Evolutionary conservation across 2,888 invertebrate genomes (phyloP).

Genomic region (Drosophila parthenogenetica): DNA sequence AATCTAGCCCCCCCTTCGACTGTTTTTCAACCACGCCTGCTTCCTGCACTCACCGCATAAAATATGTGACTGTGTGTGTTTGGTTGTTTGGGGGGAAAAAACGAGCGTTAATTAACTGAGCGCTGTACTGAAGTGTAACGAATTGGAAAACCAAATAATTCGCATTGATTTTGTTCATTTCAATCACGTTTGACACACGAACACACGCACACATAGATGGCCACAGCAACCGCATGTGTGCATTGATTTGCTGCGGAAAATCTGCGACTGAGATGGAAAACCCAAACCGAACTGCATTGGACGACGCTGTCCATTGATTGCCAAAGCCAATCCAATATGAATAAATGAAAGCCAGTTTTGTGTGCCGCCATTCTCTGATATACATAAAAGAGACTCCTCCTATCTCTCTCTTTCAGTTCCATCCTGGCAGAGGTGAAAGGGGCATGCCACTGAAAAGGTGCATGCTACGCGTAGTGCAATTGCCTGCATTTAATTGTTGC

Average conservation of each 20-base stretch:
- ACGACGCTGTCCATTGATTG: constrained; percentile 72
- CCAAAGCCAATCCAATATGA: constrained; percentile 76
- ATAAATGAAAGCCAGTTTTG: constrained; percentile 67
- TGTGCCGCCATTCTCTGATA: constrained; percentile 38
- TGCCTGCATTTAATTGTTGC: constrained; percentile 76
- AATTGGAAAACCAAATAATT: constrained; percentile 82
- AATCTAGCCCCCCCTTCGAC: constrained; percentile 17
- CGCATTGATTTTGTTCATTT: constrained; percentile 76
- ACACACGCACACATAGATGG: constrained; percentile 15
- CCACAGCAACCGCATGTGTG: constrained; percentile 62
- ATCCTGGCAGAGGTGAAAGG: constrained; percentile 8
- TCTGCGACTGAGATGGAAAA: constrained; percentile 56
- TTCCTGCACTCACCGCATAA: no score
- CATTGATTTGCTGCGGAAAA: constrained; percentile 73
- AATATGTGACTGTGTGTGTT: background rate
- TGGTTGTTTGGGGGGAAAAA: constrained; percentile 25
- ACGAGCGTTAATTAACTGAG: constrained; percentile 74
- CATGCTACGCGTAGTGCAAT: constrained; percentile 46
- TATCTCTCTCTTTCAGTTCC: background rate
- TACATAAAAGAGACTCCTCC: constrained; percentile 13
- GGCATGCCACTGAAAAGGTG: constrained; percentile 11
- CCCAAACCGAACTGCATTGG: constrained; percentile 34
- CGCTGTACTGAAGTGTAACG: constrained; percentile 70
- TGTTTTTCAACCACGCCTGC: no score
- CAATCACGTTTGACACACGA: constrained; percentile 59